Conservation (phyloP, 1,140 invertebrate genomes). For the Drosophila suzukii region DNA sequence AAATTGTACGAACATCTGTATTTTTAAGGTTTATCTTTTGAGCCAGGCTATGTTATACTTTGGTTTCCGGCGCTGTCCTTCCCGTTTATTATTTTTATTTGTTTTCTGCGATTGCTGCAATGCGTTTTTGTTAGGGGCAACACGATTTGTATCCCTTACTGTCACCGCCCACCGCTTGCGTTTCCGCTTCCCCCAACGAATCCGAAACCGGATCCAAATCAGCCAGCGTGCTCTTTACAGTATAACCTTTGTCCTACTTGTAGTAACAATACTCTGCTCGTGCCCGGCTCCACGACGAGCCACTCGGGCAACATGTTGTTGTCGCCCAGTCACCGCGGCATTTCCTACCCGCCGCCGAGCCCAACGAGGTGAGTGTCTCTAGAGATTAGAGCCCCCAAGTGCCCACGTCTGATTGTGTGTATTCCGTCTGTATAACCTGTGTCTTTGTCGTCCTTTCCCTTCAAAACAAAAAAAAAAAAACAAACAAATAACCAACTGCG, state of each 20-base stretch:
- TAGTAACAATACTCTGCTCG: conserved; percentile 86
- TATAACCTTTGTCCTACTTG: conserved; percentile 82
- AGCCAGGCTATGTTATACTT: conserved; percentile 9
- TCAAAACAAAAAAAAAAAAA: neutral
- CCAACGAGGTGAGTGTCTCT: conserved; percentile 86
- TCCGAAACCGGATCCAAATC: conserved; percentile 22
- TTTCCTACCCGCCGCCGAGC: conserved; percentile 91
- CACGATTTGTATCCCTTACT: conserved; percentile 27
- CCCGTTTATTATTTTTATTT: neutral
- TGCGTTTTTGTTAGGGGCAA: conserved; percentile 17
- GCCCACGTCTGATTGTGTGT: conserved; percentile 26
- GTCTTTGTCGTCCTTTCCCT: conserved; percentile 13
- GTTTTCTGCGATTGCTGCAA: neutral
- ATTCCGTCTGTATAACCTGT: conserved; percentile 17
- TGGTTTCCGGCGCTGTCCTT: neutral
- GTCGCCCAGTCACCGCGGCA: conserved; percentile 87
- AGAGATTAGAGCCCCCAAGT: conserved; percentile 20
- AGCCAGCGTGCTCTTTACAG: conserved; percentile 58
- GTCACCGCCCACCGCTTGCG: conserved; percentile 22
- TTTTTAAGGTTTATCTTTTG: too few species aligned
- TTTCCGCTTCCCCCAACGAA: conserved; percentile 26
- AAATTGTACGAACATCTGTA: too few species aligned
- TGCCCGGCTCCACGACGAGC: conserved; percentile 85
- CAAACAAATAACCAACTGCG: conserved; percentile 6
- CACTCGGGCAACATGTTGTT: conserved; percentile 85